Percentiles rank a stretch among this genome's conserved stretches.
Evolutionary conservation across 2,797 vertebrate genomes (phyloP).

Genomic region (Bothrops alternatus): DNA sequence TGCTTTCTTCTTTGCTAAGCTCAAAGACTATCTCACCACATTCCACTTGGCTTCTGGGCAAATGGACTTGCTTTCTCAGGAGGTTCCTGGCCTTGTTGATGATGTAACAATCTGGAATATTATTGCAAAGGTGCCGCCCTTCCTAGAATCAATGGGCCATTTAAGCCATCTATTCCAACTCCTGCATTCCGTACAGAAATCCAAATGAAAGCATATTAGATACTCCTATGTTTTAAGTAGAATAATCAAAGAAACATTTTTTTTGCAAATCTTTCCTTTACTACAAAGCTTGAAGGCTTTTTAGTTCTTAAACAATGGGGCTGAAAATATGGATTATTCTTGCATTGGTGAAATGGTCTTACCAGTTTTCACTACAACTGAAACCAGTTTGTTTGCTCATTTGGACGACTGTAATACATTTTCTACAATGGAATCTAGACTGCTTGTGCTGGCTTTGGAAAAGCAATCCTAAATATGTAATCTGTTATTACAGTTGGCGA

Average conservation of each 20-base stretch:
- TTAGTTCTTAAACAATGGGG: background rate
- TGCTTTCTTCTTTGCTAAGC: background rate
- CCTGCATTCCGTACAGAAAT: background rate
- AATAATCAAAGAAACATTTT: background rate
- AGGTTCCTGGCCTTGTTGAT: background rate
- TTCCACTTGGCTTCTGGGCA: background rate
- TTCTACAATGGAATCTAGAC: background rate
- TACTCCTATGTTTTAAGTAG: background rate
- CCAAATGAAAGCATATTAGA: background rate
- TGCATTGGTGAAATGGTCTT: background rate
- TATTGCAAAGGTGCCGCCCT: background rate
- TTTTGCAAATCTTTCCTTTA: background rate
- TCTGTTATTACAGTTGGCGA: background rate
- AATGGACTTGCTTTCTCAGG: background rate
- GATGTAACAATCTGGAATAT: background rate
- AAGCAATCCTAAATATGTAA: accelerated
- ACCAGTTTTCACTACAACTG: background rate
- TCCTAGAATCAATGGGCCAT: background rate
- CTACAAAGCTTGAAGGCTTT: background rate
- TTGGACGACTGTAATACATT: background rate
- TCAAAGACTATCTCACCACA: background rate
- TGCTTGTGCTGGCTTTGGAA: background rate
- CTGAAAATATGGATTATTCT: background rate
- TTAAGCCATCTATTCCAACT: too few relatives aligned
- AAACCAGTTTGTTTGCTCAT: background rate